These are phyloP conservation scores for Cryptocheilus praepositus DNA, from an alignment of 2,888 invertebrate species.

Conservation along the genomic window DNA sequence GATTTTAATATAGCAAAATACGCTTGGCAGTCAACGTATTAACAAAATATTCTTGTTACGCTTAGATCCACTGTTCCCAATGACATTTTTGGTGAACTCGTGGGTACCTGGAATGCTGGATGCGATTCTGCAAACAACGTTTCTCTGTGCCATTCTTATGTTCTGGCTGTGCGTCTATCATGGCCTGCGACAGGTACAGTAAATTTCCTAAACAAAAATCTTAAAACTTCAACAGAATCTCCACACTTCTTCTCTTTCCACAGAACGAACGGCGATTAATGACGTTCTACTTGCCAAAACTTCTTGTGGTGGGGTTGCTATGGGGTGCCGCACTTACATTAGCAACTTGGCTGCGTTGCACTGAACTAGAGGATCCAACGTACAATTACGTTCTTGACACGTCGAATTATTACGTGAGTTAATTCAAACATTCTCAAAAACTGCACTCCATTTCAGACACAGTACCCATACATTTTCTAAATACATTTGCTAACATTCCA, in stretches of 20 bases:
- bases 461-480: too few relatives aligned
- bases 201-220: too few relatives aligned
- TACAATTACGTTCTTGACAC: constrained; percentile 92
- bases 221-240: not conserved
- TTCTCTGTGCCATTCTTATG: constrained; percentile 89
- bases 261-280: constrained; percentile 92
- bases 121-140: constrained; percentile 91
- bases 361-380: constrained; percentile 92
- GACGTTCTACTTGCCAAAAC: constrained; percentile 93
- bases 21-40: too few relatives aligned
- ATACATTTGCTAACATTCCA: constrained; percentile 73
- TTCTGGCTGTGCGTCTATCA: constrained; percentile 98
- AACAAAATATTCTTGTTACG: constrained; percentile 36
- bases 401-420: constrained; percentile 86
- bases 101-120: constrained; percentile 95
- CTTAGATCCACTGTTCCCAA: constrained; percentile 94
- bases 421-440: too few relatives aligned
- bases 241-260: constrained; percentile 14
- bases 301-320: constrained; percentile 88
- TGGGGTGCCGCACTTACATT: constrained; percentile 92
- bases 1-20: too few relatives aligned
- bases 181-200: constrained; percentile 88
- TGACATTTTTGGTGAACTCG: constrained; percentile 91
- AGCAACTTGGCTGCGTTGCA: constrained; percentile 93
- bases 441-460: too few relatives aligned